phyloP scores from a whole-genome alignment of 2,888 invertebrate genomes.

The Eupeodes latifasciatus region DNA sequence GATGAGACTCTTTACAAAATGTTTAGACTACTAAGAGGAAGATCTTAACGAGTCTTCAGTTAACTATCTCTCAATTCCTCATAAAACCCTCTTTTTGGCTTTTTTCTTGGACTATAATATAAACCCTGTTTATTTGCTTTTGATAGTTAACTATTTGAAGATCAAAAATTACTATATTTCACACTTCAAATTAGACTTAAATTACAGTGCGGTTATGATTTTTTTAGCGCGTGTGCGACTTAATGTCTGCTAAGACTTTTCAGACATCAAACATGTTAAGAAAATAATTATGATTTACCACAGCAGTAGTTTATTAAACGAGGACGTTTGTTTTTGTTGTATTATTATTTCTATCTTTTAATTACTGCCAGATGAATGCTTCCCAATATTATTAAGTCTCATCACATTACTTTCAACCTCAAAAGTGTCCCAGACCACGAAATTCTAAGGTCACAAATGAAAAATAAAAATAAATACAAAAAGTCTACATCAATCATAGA shows the following conservation, averaged over 20 bases:
- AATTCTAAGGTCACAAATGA: conserved; percentile 49
- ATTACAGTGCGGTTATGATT: not conserved
- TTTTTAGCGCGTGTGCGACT: conserved; percentile 2
- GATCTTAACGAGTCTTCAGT: too few species aligned
- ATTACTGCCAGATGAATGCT: conserved; percentile 23
- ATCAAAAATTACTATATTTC: conserved; percentile 11
- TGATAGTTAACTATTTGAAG: not conserved
- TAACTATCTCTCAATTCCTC: too few species aligned
- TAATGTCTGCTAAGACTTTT: not conserved
- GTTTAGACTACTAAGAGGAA: too few species aligned
- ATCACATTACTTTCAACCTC: conserved; percentile 55
- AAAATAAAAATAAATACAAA: not conserved
- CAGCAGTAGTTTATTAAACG: not conserved
- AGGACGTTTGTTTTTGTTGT: conserved; percentile 16
- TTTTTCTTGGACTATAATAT: too few species aligned
- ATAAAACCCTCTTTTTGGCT: too few species aligned
- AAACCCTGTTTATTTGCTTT: not conserved
- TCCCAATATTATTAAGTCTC: conserved; percentile 8
- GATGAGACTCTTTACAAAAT: too few species aligned
- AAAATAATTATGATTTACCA: conserved; percentile 8
- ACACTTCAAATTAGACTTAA: not conserved
- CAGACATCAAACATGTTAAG: not conserved
- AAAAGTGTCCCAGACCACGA: conserved; percentile 65
- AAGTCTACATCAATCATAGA: conserved; percentile 26
- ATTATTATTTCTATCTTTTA: not conserved